Base-by-base conservation (phyloP, 2,888 invertebrate genomes). In the Aspidapion aeneum region DNA sequence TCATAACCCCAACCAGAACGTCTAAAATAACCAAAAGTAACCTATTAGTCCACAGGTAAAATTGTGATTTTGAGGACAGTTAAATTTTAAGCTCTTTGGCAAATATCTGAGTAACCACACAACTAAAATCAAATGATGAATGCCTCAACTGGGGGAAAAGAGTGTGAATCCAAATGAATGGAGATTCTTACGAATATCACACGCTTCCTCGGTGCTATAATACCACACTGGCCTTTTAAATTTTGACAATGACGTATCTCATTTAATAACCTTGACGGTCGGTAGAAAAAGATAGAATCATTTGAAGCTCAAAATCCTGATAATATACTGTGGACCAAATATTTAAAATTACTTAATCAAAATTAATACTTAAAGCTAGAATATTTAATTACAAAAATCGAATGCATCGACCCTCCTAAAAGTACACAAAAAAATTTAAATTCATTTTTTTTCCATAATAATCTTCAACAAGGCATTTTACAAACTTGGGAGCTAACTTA, bases 401-500 rank as follows among this genome's bases (percentile, higher is more conserved):
- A 12, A 35, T 12, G 35, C 12, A 35, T 35, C 35, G 12, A 12
- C 35, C 35, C 12, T 35, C 35, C 35, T 35, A 3, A 35, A 35
- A 35, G 35, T 12, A 3, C 35, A 35, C 3, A 35, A 35, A 35
- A 35, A 35, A 35, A 35, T 35, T 7, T 35, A 7, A 7, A 35
- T 35, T 7, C 12, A 35, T 35, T 7, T 35, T 35, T 35, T 35
- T 35, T 35, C 12, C 3, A 35, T 7, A 12, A 7, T 35, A 35
- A 7, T 35, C 35, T 1, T 18, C 61, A 21, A 62, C 62, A n/a
- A 19, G 17, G 54, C 58, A 61, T 21, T 61, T 61, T 1, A 61
- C 52, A 56, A 63, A 72, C 55, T 67, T 66, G 0, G 68, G 65
- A 1, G 66, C 66, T 18, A 71, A 63, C 21, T 71, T 69, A 1